These are phyloP conservation scores for Agrochola circellaris DNA, from an alignment of 2,888 invertebrate species.

Conservation along the genomic window DNA sequence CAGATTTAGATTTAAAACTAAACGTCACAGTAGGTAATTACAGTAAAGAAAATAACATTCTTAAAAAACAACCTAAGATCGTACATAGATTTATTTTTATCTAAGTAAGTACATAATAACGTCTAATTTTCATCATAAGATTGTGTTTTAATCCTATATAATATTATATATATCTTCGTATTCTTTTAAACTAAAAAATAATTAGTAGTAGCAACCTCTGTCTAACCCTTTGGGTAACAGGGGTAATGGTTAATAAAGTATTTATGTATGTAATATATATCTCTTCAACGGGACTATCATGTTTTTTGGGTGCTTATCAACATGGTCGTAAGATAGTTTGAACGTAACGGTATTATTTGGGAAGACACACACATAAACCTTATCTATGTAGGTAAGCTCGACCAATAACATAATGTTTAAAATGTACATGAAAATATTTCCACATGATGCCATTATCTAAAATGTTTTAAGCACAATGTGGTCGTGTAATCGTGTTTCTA, in stretches of 20 bases:
- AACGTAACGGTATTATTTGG: slow-evolving; percentile 64
- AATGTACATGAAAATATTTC: slow-evolving; percentile 63
- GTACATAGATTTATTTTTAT: slow-evolving; percentile 50
- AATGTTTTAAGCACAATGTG: slow-evolving; percentile 53
- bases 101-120: slow-evolving; percentile 51
- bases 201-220: slow-evolving; percentile 29
- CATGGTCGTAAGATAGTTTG: slow-evolving; percentile 50
- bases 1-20: slow-evolving; percentile 25
- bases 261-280: slow-evolving; percentile 27
- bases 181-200: slow-evolving; percentile 42
- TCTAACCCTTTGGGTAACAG: slow-evolving; percentile 44
- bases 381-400: slow-evolving; percentile 72
- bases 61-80: slow-evolving; percentile 44
- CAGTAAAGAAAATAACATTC: slow-evolving; percentile 35
- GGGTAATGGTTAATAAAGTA: slow-evolving; percentile 15
- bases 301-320: slow-evolving; percentile 32
- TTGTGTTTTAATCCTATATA: slow-evolving; percentile 65
- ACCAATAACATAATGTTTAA: slow-evolving; percentile 67
- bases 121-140: slow-evolving; percentile 70
- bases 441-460: slow-evolving; percentile 53
- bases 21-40: slow-evolving; percentile 27
- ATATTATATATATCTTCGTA: slow-evolving; percentile 46
- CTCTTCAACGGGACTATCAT: slow-evolving; percentile 30
- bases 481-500: slow-evolving; percentile 37
- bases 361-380: slow-evolving; percentile 76